Evolutionary conservation across 2,888 invertebrate genomes (phyloP), one percentile per base, ranked within the genome.

Genomic region (Cosmia trapezina): DNA sequence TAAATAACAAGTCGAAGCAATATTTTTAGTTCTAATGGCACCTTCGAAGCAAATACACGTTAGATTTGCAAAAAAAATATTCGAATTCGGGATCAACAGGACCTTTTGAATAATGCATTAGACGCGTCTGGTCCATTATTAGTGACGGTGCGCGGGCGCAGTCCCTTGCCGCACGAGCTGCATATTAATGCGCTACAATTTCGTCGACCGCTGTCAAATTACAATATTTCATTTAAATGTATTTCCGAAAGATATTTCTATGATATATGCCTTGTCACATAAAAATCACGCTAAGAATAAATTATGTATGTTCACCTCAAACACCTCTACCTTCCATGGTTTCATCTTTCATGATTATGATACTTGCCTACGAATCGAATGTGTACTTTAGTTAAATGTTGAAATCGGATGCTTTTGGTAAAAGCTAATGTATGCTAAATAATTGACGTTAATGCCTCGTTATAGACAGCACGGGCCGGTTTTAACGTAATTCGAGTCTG

Each of bases 101-200:
- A 91, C 87, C 86, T 87, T 85, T 91, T 96, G 95, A 93, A 96
- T 96, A 93, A 96, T 95, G 90, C 89, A 96, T 95, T 84, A 91
- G 91, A 83, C 78, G 87, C 88, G 89, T 87, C 89, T 89, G 91
- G 91, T 88, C 93, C 93, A 94, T 95, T 93, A 94, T 94, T 91
- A 93, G 87, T 86, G 91, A 90, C 89, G 93, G 89, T 88, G 91
- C 91, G 91, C 90, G 85, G 89, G 91, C 92, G 92, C 91, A 88
- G 90, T 86, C 79, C 77, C 75, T 70, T 91, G 89, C 89, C 91
- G 95, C 95, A 95, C 96, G 96, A 93, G 95, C 95, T 93, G 96
- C 94, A 96, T 96, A 91, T 90, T 94, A 94, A 96, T 94, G 92
- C 86, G 83, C 82, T 80, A 83, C 90, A 91, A 93, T 92, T 91